Evolutionary conservation across 2,888 invertebrate genomes (phyloP).

Genomic region (Brassicogethes aeneus): DNA sequence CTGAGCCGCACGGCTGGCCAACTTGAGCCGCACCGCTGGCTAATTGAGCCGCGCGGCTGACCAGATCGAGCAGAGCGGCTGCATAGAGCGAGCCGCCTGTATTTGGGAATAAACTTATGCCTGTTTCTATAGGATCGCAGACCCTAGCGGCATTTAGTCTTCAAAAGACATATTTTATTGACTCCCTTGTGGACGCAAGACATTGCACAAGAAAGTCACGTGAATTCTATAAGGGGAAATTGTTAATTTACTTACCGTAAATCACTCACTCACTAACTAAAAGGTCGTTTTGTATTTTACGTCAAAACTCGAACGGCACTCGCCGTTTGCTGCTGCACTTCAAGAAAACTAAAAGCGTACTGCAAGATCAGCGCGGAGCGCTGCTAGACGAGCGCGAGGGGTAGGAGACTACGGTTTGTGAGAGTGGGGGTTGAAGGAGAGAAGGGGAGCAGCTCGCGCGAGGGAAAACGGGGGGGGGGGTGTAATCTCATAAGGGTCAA

Average conservation of each 20-base stretch:
- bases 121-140: too few species aligned
- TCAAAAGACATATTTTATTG: too few species aligned
- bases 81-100: too few species aligned
- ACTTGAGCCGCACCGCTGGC: too few species aligned
- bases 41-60: too few species aligned
- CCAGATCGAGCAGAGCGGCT: too few species aligned
- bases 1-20: too few species aligned
- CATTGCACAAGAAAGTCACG: neutral
- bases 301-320: neutral
- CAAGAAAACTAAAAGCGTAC: neutral
- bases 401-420: neutral
- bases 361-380: neutral
- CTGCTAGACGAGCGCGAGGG: neutral
- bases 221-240: neutral
- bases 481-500: neutral
- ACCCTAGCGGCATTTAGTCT: too few species aligned
- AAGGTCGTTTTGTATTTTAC: neutral
- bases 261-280: neutral
- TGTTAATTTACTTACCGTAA: neutral
- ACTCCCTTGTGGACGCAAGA: too few species aligned
- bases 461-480: neutral
- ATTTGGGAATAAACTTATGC: too few species aligned
- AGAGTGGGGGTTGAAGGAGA: too few species aligned
- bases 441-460: neutral
- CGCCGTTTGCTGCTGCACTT: neutral